These are phyloP conservation scores for Chaetops frenatus DNA, from an alignment of 2,113 vertebrate species.

Conservation along the genomic window DNA sequence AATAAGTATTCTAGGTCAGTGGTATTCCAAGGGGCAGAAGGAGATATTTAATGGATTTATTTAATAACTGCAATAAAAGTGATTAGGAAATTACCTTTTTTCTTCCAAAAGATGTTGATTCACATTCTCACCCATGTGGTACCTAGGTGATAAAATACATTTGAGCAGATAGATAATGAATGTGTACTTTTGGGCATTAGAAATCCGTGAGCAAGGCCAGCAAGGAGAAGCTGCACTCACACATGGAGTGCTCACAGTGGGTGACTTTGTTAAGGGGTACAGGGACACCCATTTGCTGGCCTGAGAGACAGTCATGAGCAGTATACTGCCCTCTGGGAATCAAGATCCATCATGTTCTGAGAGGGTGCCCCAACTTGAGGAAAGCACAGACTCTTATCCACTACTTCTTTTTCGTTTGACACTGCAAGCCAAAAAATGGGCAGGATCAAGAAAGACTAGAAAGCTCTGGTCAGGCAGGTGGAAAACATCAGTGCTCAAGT, in stretches of 20 bases:
- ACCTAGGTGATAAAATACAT: not conserved
- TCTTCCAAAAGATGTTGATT: not conserved
- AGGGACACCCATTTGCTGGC: not conserved
- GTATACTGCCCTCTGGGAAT: not conserved
- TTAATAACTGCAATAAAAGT: not conserved
- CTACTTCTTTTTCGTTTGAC: not conserved
- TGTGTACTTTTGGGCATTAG: not conserved
- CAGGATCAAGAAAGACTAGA: not conserved
- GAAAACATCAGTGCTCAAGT: not conserved
- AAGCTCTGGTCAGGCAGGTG: not conserved
- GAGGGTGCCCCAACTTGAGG: fast-evolving
- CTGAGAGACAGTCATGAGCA: not conserved
- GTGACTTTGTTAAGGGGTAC: not conserved
- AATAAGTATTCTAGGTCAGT: not conserved
- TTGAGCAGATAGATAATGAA: not conserved
- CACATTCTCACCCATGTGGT: not conserved
- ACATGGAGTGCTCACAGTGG: fast-evolving
- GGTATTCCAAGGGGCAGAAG: not conserved
- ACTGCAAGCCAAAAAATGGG: fast-evolving
- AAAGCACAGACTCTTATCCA: not conserved
- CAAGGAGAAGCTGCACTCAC: not conserved
- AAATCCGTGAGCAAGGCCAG: fast-evolving
- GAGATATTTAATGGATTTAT: not conserved
- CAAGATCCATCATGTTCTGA: fast-evolving
- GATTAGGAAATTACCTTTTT: not conserved